Evolutionary conservation across 92 coral and sea anemone species (phyloP).

Genomic region (Chrysogorgia sp.): DNA sequence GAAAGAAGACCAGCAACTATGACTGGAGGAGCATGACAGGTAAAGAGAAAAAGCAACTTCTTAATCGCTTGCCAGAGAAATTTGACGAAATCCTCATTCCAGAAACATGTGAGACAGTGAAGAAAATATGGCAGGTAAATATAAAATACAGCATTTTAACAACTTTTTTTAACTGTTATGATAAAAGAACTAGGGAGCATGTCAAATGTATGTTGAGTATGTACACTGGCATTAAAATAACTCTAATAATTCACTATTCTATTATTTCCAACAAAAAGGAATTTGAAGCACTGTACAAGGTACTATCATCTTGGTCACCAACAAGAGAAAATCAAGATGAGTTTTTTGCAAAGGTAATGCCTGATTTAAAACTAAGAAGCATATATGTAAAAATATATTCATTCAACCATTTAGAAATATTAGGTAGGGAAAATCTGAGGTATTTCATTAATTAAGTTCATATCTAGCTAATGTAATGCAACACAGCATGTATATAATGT

Average conservation of each 20-base stretch:
- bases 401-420: neutral
- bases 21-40: slow-evolving; percentile 29
- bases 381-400: neutral
- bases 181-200: too few species aligned
- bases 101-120: slow-evolving; percentile 32
- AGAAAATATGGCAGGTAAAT: slow-evolving; percentile 39
- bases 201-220: too few species aligned
- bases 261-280: neutral
- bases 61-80: slow-evolving; percentile 18
- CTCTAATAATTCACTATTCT: too few species aligned
- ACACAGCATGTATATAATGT: too few species aligned
- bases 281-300: slow-evolving; percentile 30
- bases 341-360: slow-evolving; percentile 40
- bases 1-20: slow-evolving; percentile 27
- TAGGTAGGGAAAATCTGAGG: too few species aligned
- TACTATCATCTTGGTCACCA: slow-evolving; percentile 28
- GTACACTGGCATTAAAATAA: too few species aligned
- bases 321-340: neutral
- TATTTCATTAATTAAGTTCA: too few species aligned
- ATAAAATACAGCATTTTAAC: too few species aligned
- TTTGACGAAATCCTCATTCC: neutral
- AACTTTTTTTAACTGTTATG: too few species aligned
- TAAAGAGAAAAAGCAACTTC: slow-evolving; percentile 20
- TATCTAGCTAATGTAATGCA: too few species aligned
- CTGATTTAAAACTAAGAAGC: neutral